These are phyloP conservation scores for Ptilonorhynchus violaceus DNA, from an alignment of 2,113 vertebrate species.

Conservation along the genomic window DNA sequence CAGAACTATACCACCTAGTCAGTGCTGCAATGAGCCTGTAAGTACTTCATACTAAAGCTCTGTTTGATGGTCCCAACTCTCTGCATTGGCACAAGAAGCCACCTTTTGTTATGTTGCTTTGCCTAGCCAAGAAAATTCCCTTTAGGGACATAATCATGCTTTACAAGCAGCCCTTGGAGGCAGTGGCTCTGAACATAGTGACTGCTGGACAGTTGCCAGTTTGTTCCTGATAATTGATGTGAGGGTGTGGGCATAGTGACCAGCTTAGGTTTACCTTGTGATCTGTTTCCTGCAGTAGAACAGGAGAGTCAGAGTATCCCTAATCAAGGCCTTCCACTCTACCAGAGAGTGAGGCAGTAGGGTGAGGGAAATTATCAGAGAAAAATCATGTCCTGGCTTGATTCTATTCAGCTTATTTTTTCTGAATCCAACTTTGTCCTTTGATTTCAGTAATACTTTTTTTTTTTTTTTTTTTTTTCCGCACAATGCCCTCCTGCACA, in stretches of 20 bases:
- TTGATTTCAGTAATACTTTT: not conserved
- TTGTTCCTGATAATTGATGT: not conserved
- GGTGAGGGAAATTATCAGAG: not conserved
- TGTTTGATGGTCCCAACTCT: not conserved
- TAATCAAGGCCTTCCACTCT: not conserved
- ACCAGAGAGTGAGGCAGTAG: not conserved
- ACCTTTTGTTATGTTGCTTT: not conserved
- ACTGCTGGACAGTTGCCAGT: not conserved
- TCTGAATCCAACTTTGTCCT: not conserved
- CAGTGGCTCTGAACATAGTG: not conserved
- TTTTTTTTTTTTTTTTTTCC: not conserved
- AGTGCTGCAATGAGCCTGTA: not conserved
- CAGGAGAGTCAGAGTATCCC: not conserved
- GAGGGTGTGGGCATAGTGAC: not conserved
- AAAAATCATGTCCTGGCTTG: not conserved
- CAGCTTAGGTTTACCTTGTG: not conserved
- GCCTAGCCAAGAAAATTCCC: not conserved
- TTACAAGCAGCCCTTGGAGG: not conserved
- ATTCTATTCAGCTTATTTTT: not conserved
- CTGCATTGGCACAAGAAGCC: not conserved
- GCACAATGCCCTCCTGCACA: not conserved
- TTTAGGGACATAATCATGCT: not conserved
- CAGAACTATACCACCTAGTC: not conserved
- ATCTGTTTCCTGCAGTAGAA: not conserved
- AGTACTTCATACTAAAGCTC: not conserved